A percentile compares a stretch with the other conserved stretches of the same genome.
phyloP scores from a whole-genome alignment of 1,140 invertebrate species.

The Brachionus rotundiformis region DNA sequence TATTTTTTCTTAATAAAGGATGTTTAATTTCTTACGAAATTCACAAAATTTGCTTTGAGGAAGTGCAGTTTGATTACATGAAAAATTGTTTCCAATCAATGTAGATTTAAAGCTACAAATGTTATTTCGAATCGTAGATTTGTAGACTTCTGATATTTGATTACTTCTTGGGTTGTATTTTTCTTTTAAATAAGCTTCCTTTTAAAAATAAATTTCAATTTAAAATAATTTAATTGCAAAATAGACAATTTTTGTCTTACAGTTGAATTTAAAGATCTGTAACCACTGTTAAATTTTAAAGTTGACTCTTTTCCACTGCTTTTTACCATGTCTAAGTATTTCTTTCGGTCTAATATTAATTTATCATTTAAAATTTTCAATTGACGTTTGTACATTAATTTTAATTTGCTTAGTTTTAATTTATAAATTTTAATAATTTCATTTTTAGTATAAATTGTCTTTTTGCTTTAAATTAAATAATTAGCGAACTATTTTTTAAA shows the following conservation, averaged over 20 bases:
- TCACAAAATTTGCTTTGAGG: constrained; percentile 13
- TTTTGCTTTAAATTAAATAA: neutral
- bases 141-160: neutral
- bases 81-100: neutral
- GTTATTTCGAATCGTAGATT: neutral
- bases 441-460: neutral
- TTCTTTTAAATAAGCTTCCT: neutral
- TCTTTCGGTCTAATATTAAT: neutral
- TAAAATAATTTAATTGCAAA: neutral
- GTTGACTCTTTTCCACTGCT: neutral
- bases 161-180: neutral
- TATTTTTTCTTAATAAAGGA: neutral
- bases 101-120: neutral
- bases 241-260: neutral
- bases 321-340: neutral
- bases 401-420: constrained; percentile 9
- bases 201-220: neutral
- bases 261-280: neutral
- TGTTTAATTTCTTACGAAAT: neutral
- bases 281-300: neutral
- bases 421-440: constrained; percentile 26
- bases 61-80: neutral
- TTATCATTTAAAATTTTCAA: constrained; percentile 36
- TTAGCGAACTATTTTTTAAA: neutral
- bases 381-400: constrained; percentile 6